phyloP scores from a whole-genome alignment of 1,140 invertebrate genomes.

The Frieseomelitta varia region DNA sequence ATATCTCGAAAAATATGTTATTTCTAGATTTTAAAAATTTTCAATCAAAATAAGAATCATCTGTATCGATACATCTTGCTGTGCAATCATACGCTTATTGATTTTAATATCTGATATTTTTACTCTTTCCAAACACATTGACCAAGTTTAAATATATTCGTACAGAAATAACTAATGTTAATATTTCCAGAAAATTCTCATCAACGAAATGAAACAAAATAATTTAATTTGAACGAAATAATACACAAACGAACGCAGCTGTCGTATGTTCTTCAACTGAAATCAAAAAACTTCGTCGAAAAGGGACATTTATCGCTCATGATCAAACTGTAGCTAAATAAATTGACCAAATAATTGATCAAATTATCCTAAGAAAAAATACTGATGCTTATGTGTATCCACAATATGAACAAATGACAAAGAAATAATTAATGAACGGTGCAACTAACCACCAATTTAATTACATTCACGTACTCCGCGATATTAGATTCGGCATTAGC shows the following conservation, averaged over 20 bases:
- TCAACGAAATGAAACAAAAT: neutral
- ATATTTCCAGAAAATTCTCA: neutral
- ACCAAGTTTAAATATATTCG: neutral
- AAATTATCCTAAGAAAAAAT: no score
- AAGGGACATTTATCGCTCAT: neutral
- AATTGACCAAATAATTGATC: no score
- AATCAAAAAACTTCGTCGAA: no score
- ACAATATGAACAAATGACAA: no score
- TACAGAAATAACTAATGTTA: neutral
- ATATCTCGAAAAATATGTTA: neutral
- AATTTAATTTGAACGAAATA: neutral
- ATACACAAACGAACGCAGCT: neutral
- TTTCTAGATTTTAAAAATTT: neutral
- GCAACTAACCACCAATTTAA: neutral
- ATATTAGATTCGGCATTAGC: neutral
- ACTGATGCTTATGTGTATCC: no score
- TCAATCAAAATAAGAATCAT: neutral
- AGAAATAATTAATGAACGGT: neutral
- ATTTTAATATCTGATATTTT: neutral
- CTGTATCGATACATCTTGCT: neutral
- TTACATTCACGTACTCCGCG: neutral
- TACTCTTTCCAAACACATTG: neutral
- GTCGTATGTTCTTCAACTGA: neutral
- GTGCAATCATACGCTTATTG: neutral
- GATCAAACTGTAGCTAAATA: neutral